These are phyloP conservation scores for Clarias pachynema DNA, from an alignment of 2,797 vertebrate genomes.

Conservation along the genomic window DNA sequence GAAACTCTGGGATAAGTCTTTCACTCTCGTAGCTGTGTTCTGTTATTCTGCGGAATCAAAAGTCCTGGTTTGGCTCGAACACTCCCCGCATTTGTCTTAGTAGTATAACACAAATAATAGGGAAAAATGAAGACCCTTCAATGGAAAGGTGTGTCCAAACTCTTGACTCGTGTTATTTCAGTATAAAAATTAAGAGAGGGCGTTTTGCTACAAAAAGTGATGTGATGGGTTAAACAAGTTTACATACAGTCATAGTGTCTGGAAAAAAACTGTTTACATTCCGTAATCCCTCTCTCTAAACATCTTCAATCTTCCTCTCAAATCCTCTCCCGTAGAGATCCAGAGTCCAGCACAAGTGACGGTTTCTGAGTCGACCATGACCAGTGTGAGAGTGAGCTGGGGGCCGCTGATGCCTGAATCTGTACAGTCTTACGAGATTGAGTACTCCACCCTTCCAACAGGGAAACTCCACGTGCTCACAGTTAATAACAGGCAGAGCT, in stretches of 20 bases:
- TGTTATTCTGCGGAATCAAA: no score
- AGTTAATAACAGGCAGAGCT: conserved; percentile 75
- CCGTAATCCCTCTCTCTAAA: neutral
- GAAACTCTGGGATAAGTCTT: no score
- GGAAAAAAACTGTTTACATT: conserved; percentile 15
- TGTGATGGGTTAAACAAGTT: neutral
- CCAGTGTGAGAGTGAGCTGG: conserved; percentile 88
- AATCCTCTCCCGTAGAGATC: conserved; percentile 65
- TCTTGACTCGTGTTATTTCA: neutral
- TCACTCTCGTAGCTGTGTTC: no score
- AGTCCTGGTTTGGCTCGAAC: no score
- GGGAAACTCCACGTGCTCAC: conserved; percentile 71
- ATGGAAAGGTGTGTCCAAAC: neutral
- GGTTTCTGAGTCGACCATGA: conserved; percentile 79
- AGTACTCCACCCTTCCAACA: conserved; percentile 82
- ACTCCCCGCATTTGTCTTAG: neutral
- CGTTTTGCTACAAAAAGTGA: neutral
- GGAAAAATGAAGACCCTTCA: neutral
- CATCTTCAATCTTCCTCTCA: neutral
- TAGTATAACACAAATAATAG: neutral
- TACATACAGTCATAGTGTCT: neutral
- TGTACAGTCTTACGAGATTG: conserved; percentile 78
- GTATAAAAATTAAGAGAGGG: neutral
- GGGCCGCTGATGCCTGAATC: conserved; percentile 76
- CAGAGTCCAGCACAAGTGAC: conserved; percentile 79